Conservation (phyloP, 2,797 vertebrate species). For the Sebastes kiyomatsui region DNA sequence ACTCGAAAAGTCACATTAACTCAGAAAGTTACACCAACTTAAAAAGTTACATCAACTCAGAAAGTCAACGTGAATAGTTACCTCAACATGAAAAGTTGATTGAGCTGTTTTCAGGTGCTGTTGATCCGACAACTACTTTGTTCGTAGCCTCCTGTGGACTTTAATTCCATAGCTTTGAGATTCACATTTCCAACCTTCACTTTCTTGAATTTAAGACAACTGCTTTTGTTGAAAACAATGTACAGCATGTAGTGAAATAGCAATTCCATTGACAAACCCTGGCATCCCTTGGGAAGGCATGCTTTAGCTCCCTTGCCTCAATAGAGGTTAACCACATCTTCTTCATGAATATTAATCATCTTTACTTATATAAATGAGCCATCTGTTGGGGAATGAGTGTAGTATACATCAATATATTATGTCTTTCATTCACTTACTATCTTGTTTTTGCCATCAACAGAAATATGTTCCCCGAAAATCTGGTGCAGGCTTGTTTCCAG, state of each 20-base stretch:
- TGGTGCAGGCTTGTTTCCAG: constrained; percentile 98
- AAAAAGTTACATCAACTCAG: neutral
- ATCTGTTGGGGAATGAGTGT: neutral
- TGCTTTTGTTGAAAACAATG: neutral
- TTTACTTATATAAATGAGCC: neutral
- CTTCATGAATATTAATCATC: neutral
- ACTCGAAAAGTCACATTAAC: no score
- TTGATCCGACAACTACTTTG: neutral
- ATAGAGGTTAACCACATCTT: neutral
- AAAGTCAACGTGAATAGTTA: neutral
- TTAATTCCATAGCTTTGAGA: neutral
- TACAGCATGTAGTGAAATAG: neutral
- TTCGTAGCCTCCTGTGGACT: neutral
- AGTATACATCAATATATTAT: neutral
- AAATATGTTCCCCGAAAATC: constrained; percentile 99
- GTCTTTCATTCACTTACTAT: neutral
- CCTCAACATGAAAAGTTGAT: neutral
- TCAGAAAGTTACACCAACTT: neutral
- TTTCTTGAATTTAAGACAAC: neutral
- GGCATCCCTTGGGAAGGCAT: no score
- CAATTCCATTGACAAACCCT: neutral
- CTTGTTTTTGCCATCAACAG: constrained; percentile 77
- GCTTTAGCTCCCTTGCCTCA: neutral
- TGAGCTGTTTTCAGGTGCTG: neutral
- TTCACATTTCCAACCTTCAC: neutral